These are phyloP conservation scores for Cydia fagiglandana DNA, from an alignment of 1,140 invertebrate species.

Conservation along the genomic window DNA sequence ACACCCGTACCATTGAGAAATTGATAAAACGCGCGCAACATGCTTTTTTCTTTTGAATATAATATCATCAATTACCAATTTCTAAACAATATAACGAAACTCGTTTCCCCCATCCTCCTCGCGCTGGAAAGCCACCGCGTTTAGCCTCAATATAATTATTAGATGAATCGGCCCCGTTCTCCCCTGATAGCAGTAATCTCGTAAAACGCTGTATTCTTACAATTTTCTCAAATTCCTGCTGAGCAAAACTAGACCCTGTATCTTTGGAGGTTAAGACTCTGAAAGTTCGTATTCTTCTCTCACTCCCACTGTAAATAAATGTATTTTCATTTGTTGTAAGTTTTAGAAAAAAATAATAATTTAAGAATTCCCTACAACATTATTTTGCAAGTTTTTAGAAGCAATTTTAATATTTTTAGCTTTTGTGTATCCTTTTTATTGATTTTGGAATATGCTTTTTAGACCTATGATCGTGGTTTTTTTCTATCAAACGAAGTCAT, in stretches of 20 bases:
- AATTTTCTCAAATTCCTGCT: slow-evolving; percentile 25
- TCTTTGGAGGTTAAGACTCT: neutral
- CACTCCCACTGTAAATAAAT: too few species aligned
- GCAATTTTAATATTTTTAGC: too few species aligned
- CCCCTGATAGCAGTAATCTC: slow-evolving; percentile 41
- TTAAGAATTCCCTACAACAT: too few species aligned
- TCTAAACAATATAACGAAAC: neutral
- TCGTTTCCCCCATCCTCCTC: neutral
- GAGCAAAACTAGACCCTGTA: neutral
- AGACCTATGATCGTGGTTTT: too few species aligned
- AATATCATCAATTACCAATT: neutral
- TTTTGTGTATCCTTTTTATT: too few species aligned
- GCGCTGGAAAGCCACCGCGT: slow-evolving; percentile 26
- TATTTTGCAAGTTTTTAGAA: too few species aligned
- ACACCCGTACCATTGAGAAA: too few species aligned
- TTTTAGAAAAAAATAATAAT: too few species aligned
- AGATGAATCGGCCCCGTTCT: slow-evolving; percentile 46
- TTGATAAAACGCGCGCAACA: neutral
- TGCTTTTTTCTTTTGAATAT: neutral
- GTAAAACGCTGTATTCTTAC: slow-evolving; percentile 41
- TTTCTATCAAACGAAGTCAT: too few species aligned
- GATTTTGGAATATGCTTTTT: too few species aligned
- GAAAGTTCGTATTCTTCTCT: slow-evolving; percentile 1
- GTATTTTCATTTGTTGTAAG: too few species aligned
- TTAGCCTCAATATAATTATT: slow-evolving; percentile 48